Evolutionary conservation across 2,113 vertebrate genomes (phyloP).

Genomic region (Genyomyrus donnyi): DNA sequence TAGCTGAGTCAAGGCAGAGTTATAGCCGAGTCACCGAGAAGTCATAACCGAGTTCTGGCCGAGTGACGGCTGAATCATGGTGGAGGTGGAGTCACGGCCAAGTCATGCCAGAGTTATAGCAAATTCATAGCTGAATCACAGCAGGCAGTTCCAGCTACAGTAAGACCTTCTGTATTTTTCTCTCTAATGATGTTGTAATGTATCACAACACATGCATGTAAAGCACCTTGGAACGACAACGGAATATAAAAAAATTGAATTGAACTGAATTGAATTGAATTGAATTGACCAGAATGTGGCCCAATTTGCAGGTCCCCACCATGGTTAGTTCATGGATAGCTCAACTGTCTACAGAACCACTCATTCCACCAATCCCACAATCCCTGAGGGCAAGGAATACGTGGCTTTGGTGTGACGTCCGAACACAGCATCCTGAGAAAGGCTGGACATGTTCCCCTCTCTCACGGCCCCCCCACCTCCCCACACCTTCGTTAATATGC

Average conservation of each 20-base stretch:
- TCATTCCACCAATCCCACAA: not conserved
- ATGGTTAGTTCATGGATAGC: not conserved
- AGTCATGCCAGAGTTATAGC: not conserved
- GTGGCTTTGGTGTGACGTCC: not conserved
- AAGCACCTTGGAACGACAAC: too few species aligned
- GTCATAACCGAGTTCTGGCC: not conserved
- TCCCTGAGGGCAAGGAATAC: not conserved
- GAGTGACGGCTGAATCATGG: not conserved
- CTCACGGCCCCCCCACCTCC: constrained; percentile 35
- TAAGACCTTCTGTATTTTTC: not conserved
- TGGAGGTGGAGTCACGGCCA: not conserved
- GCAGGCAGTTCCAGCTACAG: not conserved
- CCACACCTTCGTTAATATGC: constrained; percentile 65
- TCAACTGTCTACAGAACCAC: not conserved
- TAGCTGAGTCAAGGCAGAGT: not conserved
- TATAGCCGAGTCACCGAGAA: not conserved
- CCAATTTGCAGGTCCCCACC: not conserved
- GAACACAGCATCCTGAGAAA: not conserved
- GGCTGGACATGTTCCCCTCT: constrained; percentile 29
- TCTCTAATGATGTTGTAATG: too few species aligned
- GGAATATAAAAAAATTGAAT: too few species aligned
- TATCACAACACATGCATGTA: too few species aligned
- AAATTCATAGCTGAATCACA: not conserved
- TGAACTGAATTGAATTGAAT: too few species aligned
- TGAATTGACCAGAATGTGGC: not conserved